phyloP scores from a whole-genome alignment of 2,888 invertebrate species.

The Brachypterus glaber region DNA sequence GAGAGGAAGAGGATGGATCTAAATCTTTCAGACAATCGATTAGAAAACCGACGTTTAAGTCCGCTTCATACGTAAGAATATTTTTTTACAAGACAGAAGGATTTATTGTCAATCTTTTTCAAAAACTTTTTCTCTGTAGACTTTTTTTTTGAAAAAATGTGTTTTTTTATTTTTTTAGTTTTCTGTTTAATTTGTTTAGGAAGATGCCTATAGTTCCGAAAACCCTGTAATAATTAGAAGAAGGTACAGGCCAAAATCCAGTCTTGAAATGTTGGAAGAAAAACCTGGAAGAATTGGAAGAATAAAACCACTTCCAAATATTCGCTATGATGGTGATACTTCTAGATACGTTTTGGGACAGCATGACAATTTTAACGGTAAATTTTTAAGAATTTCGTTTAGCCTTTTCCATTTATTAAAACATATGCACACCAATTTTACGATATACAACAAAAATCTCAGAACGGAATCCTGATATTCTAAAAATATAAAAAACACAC shows the following conservation, averaged over 20 bases:
- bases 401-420: no score
- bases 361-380: constrained; percentile 53
- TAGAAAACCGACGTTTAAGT: constrained; percentile 17
- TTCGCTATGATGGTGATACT: constrained; percentile 55
- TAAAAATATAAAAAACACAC: no score
- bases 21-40: constrained; percentile 25
- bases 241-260: constrained; percentile 7
- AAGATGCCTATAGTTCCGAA: constrained; percentile 16
- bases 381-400: no score
- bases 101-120: no score
- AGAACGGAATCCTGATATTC: no score
- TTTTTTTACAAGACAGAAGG: no score
- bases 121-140: no score
- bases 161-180: constrained; percentile 1
- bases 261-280: constrained; percentile 18
- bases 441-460: no score
- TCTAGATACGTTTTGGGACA: constrained; percentile 47
- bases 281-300: constrained; percentile 19
- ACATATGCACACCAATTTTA: no score
- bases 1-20: constrained; percentile 26
- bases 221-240: no score
- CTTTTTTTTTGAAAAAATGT: no score
- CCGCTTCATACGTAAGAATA: no score
- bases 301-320: constrained; percentile 45
- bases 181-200: constrained; percentile 14